Conservation (phyloP, 1,140 invertebrate genomes). For the Tetranychus urticae region DNA sequence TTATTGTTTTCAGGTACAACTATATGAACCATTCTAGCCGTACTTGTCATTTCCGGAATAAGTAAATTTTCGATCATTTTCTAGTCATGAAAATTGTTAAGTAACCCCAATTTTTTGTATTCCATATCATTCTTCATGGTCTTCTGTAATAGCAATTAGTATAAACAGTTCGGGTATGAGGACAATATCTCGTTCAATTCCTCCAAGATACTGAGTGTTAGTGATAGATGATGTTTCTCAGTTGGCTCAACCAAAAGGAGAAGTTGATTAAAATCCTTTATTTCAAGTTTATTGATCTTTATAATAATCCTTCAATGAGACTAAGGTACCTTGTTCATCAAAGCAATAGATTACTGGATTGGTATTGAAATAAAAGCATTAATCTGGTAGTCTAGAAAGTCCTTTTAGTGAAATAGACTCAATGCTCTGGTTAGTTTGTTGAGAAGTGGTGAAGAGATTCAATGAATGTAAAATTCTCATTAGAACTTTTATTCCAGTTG, state of each 20-base stretch:
- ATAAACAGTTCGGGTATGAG: conserved; percentile 21
- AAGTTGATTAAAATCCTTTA: conserved; percentile 20
- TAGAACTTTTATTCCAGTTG: too few species aligned
- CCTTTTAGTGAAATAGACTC: conserved; percentile 25
- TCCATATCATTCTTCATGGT: conserved; percentile 12
- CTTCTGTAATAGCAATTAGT: conserved; percentile 19
- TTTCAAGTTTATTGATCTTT: conserved; percentile 17
- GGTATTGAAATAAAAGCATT: conserved; percentile 25
- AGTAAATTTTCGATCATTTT: neutral
- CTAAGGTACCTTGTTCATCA: conserved; percentile 14
- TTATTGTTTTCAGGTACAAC: conserved; percentile 38
- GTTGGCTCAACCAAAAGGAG: conserved; percentile 13
- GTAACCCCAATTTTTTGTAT: conserved; percentile 35
- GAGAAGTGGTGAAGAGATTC: too few species aligned
- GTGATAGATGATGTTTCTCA: conserved; percentile 3
- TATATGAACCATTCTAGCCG: conserved; percentile 26
- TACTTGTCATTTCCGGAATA: neutral
- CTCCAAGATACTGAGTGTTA: neutral
- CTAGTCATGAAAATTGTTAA: conserved; percentile 11
- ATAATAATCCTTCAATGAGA: conserved; percentile 20
- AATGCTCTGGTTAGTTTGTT: conserved; percentile 9
- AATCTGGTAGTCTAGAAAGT: conserved; percentile 20
- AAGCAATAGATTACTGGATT: conserved; percentile 19
- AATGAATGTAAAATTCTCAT: too few species aligned
- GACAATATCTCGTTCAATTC: conserved; percentile 3